Evolutionary conservation across 2,113 vertebrate genomes (phyloP), one percentile per base, ranked within the genome.

Genomic region (Nerophis lumbriciformis): DNA sequence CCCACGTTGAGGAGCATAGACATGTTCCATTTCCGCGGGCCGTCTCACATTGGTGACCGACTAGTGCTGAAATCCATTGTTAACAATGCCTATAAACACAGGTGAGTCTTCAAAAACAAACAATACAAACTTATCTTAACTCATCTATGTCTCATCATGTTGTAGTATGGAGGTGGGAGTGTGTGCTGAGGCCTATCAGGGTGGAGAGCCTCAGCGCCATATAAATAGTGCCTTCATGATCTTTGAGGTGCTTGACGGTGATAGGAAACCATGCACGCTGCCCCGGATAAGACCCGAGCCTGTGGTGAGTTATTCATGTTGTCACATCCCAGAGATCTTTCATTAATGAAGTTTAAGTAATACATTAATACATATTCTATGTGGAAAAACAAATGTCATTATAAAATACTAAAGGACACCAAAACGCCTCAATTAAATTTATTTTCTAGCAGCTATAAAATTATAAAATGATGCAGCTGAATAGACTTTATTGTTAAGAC

Each of bases 221-320:
- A 96, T 99, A 89, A 99, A 99, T 86, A 97, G 93, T 0, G 96
- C 96, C 62, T 97, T 99, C 87, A 97, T 99, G 95, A 97, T 92
- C 69, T 99, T 97, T 0, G 91, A 93, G 76, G 94, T 97, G 68
- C 81, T 96, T 77, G 92, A 93, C 48, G 72, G 82, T 56, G 87
- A 93, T 15, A 89, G 90, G 6, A 93, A 86, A 69, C 91, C 92
- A 44, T 21, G 85, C 76, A 86, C 69, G 1, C 72, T 98, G 66
- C 93, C 96, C 5, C 85, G 89, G 77, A 86, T 98, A 79, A 87
- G 85, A 81, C 96, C 96, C 0, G 93, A 94, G 75, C 90, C 92
- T 0, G 92, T 94, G 90, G 96, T 97, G 85, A 86, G 87, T 71
- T 47, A 60, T 37, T 13, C 1, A 6, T 48, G 12, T 52, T 19